Evolutionary conservation across 2,113 vertebrate genomes (phyloP), one percentile per base, ranked within the genome.

Genomic region (Ariopsis seemanni): DNA sequence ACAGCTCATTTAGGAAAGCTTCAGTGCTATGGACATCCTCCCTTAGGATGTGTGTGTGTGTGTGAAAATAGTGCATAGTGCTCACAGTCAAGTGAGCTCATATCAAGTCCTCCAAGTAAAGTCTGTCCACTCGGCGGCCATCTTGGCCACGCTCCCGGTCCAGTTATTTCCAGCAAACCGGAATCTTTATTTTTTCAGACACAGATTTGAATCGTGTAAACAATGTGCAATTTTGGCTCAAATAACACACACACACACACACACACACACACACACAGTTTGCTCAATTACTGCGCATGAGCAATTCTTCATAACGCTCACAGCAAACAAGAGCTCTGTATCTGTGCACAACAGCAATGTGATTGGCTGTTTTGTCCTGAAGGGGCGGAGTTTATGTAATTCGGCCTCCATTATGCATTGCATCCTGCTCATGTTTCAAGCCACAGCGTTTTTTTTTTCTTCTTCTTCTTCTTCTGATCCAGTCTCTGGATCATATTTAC

Each of bases 1-100:
- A 82, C 3, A 27, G 89, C 86, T 93, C 85, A 89, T 82, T 90
- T 90, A 80, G 88, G 87, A 90, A 90, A 92, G 90, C 90, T 88
- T 88, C 60, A 90, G 86, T 90, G 74, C 85, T 88, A 48, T 84
- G 11, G 34, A 89, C 75, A 50, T 78, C 82, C 52, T 83, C 80
- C 90, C 86, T 87, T 71, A 6, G 86, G 83, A 74, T 42, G 84
- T 72, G 85, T 6, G 57, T 50, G 74, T 85, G 85, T 83, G 79
- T 34, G 75, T 63, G 83, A 17, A 18, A 34, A 42, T 30, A 67
- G 65, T 5, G 1, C n/a, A 18, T 58, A 42, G 42, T 42, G 42
- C 42, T 42, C 42, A 42, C 42, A 22, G 71, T 74, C 50, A 55
- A 53, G 50, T 55, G 72, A 50, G 42, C 53, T 53, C 22, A 15